A percentile compares a stretch with the other conserved stretches of the same genome.
Evolutionary conservation across 2,113 vertebrate genomes (phyloP).

Genomic region (Microtus montanus): DNA sequence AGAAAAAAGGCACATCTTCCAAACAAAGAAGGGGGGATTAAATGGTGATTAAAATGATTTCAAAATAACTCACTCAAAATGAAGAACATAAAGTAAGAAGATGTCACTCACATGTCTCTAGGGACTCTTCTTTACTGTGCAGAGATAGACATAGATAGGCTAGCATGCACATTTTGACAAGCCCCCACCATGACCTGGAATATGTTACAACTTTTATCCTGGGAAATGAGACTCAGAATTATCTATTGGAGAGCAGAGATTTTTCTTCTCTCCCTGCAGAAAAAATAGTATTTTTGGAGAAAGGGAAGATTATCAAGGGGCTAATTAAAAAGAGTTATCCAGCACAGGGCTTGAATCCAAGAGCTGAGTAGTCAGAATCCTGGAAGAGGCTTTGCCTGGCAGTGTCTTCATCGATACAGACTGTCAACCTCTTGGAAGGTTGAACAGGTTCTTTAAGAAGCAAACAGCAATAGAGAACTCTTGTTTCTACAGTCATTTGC

Average conservation of each 20-base stretch:
- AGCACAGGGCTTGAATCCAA: background rate
- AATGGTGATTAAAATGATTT: background rate
- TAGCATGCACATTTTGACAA: rapidly evolving
- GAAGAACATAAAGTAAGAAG: background rate
- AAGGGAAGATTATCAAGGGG: slow-evolving; percentile 57
- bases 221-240: background rate
- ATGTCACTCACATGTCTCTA: rapidly evolving
- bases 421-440: background rate
- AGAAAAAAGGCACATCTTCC: background rate
- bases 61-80: slow-evolving; percentile 8
- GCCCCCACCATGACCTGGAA: background rate
- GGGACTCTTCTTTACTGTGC: rapidly evolving
- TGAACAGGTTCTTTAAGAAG: background rate
- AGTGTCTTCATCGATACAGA: background rate
- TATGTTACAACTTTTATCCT: background rate
- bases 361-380: slow-evolving; percentile 42
- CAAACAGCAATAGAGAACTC: background rate
- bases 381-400: background rate
- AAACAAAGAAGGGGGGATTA: background rate
- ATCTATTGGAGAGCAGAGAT: background rate
- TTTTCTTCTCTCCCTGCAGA: slow-evolving; percentile 41
- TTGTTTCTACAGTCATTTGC: background rate
- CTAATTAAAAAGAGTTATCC: slow-evolving; percentile 65
- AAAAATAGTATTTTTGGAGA: slow-evolving; percentile 65
- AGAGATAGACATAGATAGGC: rapidly evolving